phyloP scores from a whole-genome alignment of 2,797 vertebrate genomes.

The Paedocypris micromegethes region DNA sequence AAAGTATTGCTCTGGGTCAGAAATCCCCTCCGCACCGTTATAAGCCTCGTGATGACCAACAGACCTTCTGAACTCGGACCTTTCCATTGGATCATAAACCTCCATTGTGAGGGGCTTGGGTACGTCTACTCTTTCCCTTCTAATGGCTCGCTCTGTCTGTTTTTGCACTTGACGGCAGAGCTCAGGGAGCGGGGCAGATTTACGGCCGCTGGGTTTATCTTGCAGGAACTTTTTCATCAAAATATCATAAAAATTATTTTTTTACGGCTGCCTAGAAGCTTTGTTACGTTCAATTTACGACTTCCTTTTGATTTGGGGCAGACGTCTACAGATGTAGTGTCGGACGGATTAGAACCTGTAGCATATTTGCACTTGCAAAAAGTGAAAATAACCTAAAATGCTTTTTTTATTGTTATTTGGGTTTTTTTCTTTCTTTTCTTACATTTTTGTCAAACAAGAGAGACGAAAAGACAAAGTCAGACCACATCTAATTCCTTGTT shows the following conservation, averaged over 20 bases:
- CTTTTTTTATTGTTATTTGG: too few species aligned
- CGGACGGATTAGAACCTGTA: not conserved
- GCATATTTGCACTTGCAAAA: too few species aligned
- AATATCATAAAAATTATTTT: slow-evolving; percentile 30
- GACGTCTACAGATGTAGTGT: slow-evolving; percentile 23
- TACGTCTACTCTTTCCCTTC: slow-evolving; percentile 47
- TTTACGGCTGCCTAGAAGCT: slow-evolving; percentile 13
- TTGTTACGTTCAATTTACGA: slow-evolving; percentile 34
- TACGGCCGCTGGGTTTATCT: slow-evolving; percentile 45
- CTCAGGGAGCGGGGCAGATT: slow-evolving; percentile 41
- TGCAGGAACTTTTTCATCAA: slow-evolving; percentile 48
- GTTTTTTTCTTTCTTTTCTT: too few species aligned
- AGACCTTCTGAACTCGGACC: slow-evolving; percentile 45
- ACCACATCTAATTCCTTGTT: too few species aligned
- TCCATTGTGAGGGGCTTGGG: slow-evolving; percentile 52
- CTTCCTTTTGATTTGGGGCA: slow-evolving; percentile 13
- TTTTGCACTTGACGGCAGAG: slow-evolving; percentile 54
- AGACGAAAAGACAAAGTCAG: too few species aligned
- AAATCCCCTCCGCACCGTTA: slow-evolving; percentile 26
- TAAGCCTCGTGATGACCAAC: slow-evolving; percentile 38
- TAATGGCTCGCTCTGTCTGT: slow-evolving; percentile 52
- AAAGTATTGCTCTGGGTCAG: slow-evolving; percentile 34
- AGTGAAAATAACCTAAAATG: too few species aligned
- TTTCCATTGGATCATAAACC: slow-evolving; percentile 51
- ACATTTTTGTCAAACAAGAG: too few species aligned